Evolutionary conservation across 53 echinoderm and acorn worm species (phyloP), one percentile per base, ranked within the genome.

Genomic region (Arbacia lixula): DNA sequence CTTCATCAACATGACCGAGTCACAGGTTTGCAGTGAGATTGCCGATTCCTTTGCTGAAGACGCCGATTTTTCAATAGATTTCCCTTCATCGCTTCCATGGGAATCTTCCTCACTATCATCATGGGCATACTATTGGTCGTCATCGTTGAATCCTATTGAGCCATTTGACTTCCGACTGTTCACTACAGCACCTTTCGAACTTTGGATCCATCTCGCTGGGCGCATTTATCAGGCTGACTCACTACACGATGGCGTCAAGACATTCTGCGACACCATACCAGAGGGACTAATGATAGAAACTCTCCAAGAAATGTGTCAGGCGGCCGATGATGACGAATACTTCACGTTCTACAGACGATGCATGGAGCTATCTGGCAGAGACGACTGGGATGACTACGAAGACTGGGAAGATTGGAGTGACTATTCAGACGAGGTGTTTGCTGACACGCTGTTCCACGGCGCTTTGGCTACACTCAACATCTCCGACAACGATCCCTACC

Each of bases 181-280:
- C n/a, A n/a, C n/a, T n/a, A n/a, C 8, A 26, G 87, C 41, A 27
- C 87, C 41, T 60, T 57, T 60, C 41, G 51, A 53, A 53, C 32
- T 65, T 33, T 87, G 69, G 53, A 67, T 86, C 30, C 54, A 71
- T 8, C 28, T 92, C 14, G 42, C 68, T 25, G 89, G 92, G 11
- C 81, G 74, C 12, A 86, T 90, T 39, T 92, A 86, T 69, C 61
- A 83, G 12, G 83, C 92, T 1, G 43, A 53, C 19, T 85, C 79
- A 25, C 14, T 72, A 4, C 62, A 66, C 5, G 84, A 86, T 8
- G 89, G 86, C 32, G 55, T 83, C 52, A 35, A 65, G 1, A 52
- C 74, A 5, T 66, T 86, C 72, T 92, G 92, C 27, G 57, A 72
- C 10, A 77, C 89, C 25, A 57, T 92, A 20, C 86, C 89, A 14